Conservation (phyloP, 2,797 vertebrate species). For the Otolemur crassicaudatus region DNA sequence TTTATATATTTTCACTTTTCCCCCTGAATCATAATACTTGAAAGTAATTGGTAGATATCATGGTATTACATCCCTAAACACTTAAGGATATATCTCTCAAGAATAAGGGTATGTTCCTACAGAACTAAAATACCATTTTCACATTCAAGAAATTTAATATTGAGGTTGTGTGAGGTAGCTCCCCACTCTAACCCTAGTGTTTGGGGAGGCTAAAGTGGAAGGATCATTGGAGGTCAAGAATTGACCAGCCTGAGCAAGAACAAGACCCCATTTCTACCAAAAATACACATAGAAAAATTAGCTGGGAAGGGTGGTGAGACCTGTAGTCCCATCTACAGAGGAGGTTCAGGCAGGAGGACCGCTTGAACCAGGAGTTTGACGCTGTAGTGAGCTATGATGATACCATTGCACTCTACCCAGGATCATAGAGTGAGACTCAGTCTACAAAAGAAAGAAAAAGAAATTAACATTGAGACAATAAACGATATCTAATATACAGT, state of each 20-base stretch:
- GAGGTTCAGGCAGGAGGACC: too few species aligned
- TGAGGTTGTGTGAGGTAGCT: background rate
- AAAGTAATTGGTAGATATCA: background rate
- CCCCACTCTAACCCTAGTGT: background rate
- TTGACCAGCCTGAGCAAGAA: background rate
- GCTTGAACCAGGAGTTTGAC: too few species aligned
- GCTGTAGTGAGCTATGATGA: too few species aligned
- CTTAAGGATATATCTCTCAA: slow-evolving; percentile 21
- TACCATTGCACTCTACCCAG: too few species aligned
- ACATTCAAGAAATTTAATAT: slow-evolving; percentile 9
- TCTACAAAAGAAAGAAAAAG: background rate
- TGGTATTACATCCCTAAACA: background rate
- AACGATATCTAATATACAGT: background rate
- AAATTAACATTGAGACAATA: background rate
- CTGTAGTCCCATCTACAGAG: too few species aligned
- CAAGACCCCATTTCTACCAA: background rate
- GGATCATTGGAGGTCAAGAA: background rate
- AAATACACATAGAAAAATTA: too few species aligned
- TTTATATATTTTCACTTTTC: background rate
- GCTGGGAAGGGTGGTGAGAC: too few species aligned
- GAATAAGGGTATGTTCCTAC: background rate
- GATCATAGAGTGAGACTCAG: too few species aligned
- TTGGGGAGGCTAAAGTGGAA: background rate
- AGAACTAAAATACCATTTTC: slow-evolving; percentile 1
- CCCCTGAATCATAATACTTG: background rate